Conservation (phyloP, 2,888 invertebrate species). For the Torymus texanus region DNA sequence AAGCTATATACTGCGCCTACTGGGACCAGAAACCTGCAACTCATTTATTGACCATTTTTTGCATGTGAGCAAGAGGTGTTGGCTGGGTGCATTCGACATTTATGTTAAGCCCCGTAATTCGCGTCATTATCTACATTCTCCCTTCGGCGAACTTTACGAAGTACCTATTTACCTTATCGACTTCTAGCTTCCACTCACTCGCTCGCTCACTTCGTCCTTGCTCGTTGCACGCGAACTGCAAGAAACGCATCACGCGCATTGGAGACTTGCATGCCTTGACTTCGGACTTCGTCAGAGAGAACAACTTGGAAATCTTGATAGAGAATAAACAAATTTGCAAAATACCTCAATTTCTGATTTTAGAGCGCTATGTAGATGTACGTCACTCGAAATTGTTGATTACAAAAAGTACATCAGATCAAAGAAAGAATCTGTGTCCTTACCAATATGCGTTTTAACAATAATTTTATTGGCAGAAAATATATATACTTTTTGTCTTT, state of each 20-base stretch:
- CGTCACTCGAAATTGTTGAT: too few relatives aligned
- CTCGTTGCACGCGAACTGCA: slow-evolving; percentile 65
- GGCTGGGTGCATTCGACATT: slow-evolving; percentile 34
- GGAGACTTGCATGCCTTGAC: slow-evolving; percentile 65
- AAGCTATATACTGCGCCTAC: too few relatives aligned
- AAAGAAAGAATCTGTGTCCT: too few relatives aligned
- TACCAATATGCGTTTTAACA: too few relatives aligned
- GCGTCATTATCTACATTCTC: slow-evolving; percentile 60
- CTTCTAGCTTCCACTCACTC: slow-evolving; percentile 57
- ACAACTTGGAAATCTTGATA: slow-evolving; percentile 64
- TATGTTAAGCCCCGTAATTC: slow-evolving; percentile 58
- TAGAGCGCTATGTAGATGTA: too few relatives aligned
- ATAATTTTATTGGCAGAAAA: too few relatives aligned
- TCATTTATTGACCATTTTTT: slow-evolving; percentile 9
- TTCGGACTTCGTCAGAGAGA: slow-evolving; percentile 60
- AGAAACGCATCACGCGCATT: slow-evolving; percentile 50
- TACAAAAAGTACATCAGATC: too few relatives aligned
- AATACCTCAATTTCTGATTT: too few relatives aligned
- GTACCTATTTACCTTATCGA: slow-evolving; percentile 69
- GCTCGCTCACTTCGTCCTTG: slow-evolving; percentile 61
- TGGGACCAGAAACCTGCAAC: background rate
- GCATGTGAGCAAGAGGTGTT: slow-evolving; percentile 9
- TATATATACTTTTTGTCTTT: too few relatives aligned
- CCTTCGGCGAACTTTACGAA: slow-evolving; percentile 66
- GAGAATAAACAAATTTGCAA: slow-evolving; percentile 30